A percentile compares a stretch with the other conserved stretches of the same genome.
phyloP scores from a whole-genome alignment of 92 coral and sea anemone genomes.

The Zoanthus sansibaricus region DNA sequence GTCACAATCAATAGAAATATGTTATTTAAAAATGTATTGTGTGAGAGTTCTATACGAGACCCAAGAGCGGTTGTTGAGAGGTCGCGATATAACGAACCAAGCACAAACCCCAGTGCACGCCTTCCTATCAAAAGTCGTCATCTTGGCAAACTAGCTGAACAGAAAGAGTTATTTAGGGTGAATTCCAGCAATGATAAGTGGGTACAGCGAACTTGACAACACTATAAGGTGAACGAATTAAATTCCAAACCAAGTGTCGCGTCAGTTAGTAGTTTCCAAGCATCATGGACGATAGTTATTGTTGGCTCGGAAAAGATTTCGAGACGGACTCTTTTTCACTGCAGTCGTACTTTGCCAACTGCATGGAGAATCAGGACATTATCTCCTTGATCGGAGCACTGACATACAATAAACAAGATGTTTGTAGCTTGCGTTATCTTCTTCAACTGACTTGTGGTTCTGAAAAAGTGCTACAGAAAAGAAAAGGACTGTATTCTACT shows the following conservation, averaged over 20 bases:
- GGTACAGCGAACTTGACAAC: too few species aligned
- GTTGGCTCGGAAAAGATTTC: neutral
- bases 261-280: neutral
- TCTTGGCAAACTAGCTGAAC: too few species aligned
- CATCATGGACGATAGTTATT: neutral
- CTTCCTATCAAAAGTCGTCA: too few species aligned
- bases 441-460: slow-evolving; percentile 16
- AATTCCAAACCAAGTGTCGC: neutral
- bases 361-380: neutral
- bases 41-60: too few species aligned
- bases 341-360: neutral
- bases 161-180: too few species aligned
- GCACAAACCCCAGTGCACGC: too few species aligned
- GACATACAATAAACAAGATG: slow-evolving; percentile 14
- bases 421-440: slow-evolving; percentile 7
- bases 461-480: neutral
- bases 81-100: too few species aligned
- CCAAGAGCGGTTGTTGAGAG: too few species aligned
- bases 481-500: neutral
- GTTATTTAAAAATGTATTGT: too few species aligned
- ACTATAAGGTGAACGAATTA: neutral
- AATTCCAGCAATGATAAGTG: too few species aligned
- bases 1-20: too few species aligned
- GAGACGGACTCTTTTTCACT: neutral
- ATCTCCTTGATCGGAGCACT: slow-evolving; percentile 21